Evolutionary conservation across 1,140 invertebrate genomes (phyloP).

Genomic region (Sinonovacula constricta): DNA sequence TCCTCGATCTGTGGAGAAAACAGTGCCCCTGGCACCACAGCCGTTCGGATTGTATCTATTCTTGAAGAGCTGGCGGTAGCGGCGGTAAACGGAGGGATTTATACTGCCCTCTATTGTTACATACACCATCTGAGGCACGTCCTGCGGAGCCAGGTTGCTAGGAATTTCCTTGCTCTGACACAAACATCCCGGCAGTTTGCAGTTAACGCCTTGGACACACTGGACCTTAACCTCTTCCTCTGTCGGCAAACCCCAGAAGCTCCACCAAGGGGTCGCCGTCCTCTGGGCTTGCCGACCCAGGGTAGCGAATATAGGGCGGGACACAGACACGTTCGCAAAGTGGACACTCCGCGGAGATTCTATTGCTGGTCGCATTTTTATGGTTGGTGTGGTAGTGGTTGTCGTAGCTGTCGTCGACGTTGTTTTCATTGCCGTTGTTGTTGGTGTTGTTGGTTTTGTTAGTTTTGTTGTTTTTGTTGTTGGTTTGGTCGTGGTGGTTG

Average conservation of each 20-base stretch:
- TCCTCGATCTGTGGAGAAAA: slow-evolving; percentile 33
- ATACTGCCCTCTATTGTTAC: slow-evolving; percentile 48
- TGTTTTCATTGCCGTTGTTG: neutral
- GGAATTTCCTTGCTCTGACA: slow-evolving; percentile 38
- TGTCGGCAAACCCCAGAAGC: neutral
- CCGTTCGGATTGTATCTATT: slow-evolving; percentile 39
- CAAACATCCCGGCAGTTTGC: slow-evolving; percentile 34
- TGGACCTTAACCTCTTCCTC: neutral
- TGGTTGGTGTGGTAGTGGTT: neutral
- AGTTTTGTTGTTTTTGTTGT: neutral
- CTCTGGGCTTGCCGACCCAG: neutral
- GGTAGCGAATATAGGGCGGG: neutral
- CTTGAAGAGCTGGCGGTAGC: slow-evolving; percentile 19
- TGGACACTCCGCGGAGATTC: neutral
- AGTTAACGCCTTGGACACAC: slow-evolving; percentile 31
- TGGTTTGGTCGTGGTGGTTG: neutral
- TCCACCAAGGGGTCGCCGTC: neutral
- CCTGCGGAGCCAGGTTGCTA: slow-evolving; percentile 1
- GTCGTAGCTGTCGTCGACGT: neutral
- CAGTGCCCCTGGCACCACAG: slow-evolving; percentile 33
- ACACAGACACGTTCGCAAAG: neutral
- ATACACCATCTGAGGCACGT: slow-evolving; percentile 49
- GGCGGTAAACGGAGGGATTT: slow-evolving; percentile 9
- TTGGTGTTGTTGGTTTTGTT: neutral
- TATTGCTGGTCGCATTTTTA: neutral